Conservation (phyloP, 2,113 vertebrate species). For the Hippocampus zosterae region DNA sequence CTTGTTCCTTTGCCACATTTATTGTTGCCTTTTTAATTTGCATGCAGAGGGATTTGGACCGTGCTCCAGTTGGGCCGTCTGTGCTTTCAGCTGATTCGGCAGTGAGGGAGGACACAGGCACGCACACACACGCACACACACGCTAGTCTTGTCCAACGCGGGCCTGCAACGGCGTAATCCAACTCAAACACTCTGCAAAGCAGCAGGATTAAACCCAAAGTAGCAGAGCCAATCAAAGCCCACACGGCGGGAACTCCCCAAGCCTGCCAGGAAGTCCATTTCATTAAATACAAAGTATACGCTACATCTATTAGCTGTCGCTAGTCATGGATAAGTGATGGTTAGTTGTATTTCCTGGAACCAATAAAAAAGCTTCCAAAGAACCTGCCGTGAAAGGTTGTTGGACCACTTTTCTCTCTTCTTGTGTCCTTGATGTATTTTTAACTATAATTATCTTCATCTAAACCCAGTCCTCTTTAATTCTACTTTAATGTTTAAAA, state of each 20-base stretch:
- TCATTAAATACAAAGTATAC: slow-evolving; percentile 54
- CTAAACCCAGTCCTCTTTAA: no score
- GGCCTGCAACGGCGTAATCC: slow-evolving; percentile 66
- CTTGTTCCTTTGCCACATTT: slow-evolving; percentile 77
- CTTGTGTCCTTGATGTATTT: slow-evolving; percentile 54
- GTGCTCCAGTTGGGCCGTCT: slow-evolving; percentile 68
- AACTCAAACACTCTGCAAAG: slow-evolving; percentile 61
- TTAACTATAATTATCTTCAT: slow-evolving; percentile 51
- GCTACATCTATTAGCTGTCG: slow-evolving; percentile 52
- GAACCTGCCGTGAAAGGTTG: neutral
- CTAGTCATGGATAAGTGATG: slow-evolving; percentile 28
- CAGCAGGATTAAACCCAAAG: slow-evolving; percentile 71
- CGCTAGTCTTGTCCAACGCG: slow-evolving; percentile 58
- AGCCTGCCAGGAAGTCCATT: slow-evolving; percentile 60
- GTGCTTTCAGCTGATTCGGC: slow-evolving; percentile 69
- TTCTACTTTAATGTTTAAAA: no score
- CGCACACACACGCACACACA: slow-evolving; percentile 31
- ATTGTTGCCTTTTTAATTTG: slow-evolving; percentile 75
- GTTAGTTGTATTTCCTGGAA: no score
- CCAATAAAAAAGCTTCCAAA: no score
- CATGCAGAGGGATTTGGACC: slow-evolving; percentile 74
- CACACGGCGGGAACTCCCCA: slow-evolving; percentile 54
- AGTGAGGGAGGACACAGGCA: slow-evolving; percentile 35
- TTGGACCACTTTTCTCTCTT: neutral
- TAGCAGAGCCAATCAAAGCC: slow-evolving; percentile 66